phyloP scores from a whole-genome alignment of 2,888 invertebrate species.

The Psylliodes chrysocephalus region DNA sequence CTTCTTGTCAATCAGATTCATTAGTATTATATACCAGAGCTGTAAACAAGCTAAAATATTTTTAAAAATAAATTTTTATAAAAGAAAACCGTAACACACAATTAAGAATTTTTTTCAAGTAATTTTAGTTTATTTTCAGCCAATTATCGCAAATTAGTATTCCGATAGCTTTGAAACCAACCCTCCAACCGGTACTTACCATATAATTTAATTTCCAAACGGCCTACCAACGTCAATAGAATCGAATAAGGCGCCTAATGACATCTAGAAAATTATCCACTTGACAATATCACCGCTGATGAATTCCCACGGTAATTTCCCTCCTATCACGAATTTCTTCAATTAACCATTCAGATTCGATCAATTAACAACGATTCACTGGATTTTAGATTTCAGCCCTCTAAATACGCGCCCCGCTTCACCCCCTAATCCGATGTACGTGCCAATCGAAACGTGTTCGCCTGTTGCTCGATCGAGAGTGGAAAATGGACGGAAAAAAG shows the following conservation, averaged over 20 bases:
- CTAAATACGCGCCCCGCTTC: neutral
- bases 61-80: too few species aligned
- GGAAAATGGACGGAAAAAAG: neutral
- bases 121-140: too few species aligned
- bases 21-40: too few species aligned
- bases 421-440: neutral
- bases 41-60: too few species aligned
- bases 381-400: neutral
- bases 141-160: too few species aligned
- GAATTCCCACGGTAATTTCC: constrained; percentile 31
- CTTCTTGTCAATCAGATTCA: too few species aligned
- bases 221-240: neutral
- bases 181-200: neutral
- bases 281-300: constrained; percentile 23
- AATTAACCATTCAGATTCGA: constrained; percentile 29
- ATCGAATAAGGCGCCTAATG: constrained; percentile 1
- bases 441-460: neutral
- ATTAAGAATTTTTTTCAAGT: too few species aligned
- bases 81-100: too few species aligned
- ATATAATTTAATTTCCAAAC: neutral
- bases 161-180: too few species aligned
- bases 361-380: constrained; percentile 26
- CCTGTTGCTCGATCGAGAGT: neutral
- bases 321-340: constrained; percentile 25
- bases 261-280: constrained; percentile 20